phyloP scores from a whole-genome alignment of 2,888 invertebrate genomes.

The Nemapogon koenigi region DNA sequence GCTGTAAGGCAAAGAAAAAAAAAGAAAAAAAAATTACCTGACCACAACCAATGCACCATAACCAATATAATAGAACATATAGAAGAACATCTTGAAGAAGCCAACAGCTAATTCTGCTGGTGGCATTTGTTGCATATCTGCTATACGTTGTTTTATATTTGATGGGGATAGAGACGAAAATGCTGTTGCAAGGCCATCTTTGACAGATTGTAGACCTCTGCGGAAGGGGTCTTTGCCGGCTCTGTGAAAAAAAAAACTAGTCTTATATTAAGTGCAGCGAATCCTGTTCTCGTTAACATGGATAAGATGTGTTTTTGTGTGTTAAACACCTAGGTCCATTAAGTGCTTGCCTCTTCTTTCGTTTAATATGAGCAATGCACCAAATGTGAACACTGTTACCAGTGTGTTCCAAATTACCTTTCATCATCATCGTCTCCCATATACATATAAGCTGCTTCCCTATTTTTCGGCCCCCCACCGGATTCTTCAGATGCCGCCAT shows the following conservation, averaged over 20 bases:
- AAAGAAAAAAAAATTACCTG: conserved; percentile 50
- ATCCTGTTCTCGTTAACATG: too few relatives aligned
- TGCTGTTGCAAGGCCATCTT: conserved; percentile 79
- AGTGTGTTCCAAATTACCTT: conserved; percentile 62
- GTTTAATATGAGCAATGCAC: too few relatives aligned
- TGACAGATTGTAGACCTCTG: conserved; percentile 79
- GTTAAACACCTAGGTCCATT: too few relatives aligned
- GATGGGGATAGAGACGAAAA: conserved; percentile 86
- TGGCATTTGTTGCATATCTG: conserved; percentile 90
- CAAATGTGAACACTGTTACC: too few relatives aligned
- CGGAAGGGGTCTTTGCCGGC: conserved; percentile 84
- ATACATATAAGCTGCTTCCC: conserved; percentile 81
- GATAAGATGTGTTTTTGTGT: too few relatives aligned
- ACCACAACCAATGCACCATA: conserved; percentile 78
- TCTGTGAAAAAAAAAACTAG: too few relatives aligned
- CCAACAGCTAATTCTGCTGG: conserved; percentile 84
- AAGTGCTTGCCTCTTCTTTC: too few relatives aligned
- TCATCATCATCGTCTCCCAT: conserved; percentile 90
- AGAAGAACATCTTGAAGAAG: conserved; percentile 90
- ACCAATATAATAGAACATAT: conserved; percentile 85
- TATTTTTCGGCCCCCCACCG: conserved; percentile 75
- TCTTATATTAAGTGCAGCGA: too few relatives aligned
- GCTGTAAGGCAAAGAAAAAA: too few relatives aligned
- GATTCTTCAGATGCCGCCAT: conserved; percentile 91
- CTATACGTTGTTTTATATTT: conserved; percentile 88